Base-by-base conservation (phyloP, 1,140 invertebrate genomes). In the Thaumatotibia leucotreta region DNA sequence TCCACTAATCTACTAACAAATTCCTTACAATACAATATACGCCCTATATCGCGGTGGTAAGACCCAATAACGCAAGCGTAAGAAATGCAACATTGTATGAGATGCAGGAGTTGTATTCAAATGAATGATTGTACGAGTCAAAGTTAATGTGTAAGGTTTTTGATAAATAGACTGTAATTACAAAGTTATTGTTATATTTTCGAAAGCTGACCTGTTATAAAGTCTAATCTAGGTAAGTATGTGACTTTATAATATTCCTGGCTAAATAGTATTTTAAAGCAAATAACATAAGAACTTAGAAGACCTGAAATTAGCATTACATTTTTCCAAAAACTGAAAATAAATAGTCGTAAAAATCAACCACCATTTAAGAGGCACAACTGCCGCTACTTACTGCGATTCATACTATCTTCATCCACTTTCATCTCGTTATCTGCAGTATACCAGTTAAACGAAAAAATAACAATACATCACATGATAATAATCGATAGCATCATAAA, bases 141-240 rank as follows among this genome's bases (percentile, higher is more conserved):
- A 8, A 17, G 17, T 58, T 27, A 29, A 58, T 58, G n/a, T 27
- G 4, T 4, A 27, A 8, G 29, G 27, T 14, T 27, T 14, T 58
- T 58, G 52, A 58, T 58, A 58, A 58, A 58, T 58, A 27, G 8
- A 58, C 6, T 45, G 6, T 45, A n/a, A n/a, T n/a, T n/a, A n/a
- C n/a, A n/a, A n/a, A n/a, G n/a, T n/a, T n/a, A n/a, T n/a, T n/a
- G n/a, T n/a, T n/a, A n/a, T n/a, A n/a, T n/a, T n/a, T n/a, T n/a
- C n/a, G n/a, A n/a, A n/a, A n/a, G n/a, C n/a, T n/a, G n/a, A n/a
- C n/a, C n/a, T n/a, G n/a, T n/a, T n/a, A n/a, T n/a, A n/a, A n/a
- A n/a, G n/a, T n/a, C n/a, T n/a, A n/a, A n/a, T n/a, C n/a, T n/a
- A n/a, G n/a, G n/a, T n/a, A n/a, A n/a, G n/a, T n/a, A n/a, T n/a